These are phyloP conservation scores for Tonatia bakeri DNA, from an alignment of 2,113 vertebrate genomes.

Conservation along the genomic window DNA sequence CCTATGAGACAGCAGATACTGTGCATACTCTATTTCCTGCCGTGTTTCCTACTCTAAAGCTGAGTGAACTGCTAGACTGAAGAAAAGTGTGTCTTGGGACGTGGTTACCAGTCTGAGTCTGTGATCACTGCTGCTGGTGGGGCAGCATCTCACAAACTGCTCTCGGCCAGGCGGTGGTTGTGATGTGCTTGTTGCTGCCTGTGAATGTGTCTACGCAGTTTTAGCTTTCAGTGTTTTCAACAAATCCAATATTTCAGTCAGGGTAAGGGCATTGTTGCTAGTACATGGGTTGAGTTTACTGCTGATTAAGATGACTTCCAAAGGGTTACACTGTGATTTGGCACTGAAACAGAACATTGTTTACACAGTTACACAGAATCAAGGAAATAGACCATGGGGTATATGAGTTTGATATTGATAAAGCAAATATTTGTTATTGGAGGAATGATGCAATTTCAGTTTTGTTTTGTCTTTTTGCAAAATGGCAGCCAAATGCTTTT, in stretches of 20 bases:
- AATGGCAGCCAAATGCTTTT: not conserved
- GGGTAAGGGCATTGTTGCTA: not conserved
- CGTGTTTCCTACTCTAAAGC: not conserved
- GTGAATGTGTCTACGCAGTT: not conserved
- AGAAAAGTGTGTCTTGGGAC: not conserved
- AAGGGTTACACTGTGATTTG: constrained; percentile 22
- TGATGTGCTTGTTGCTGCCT: not conserved
- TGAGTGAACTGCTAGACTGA: not conserved
- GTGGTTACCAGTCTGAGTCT: not conserved
- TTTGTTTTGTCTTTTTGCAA: constrained; percentile 46
- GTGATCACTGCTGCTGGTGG: not conserved
- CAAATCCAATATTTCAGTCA: not conserved
- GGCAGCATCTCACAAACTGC: not conserved
- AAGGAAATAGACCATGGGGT: constrained; percentile 33
- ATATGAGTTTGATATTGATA: constrained; percentile 40
- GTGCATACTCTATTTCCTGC: not conserved
- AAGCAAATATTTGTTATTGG: constrained; percentile 57
- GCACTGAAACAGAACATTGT: constrained; percentile 29
- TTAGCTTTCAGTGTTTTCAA: not conserved
- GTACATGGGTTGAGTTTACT: not conserved
- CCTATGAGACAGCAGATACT: not conserved
- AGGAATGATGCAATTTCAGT: constrained; percentile 15
- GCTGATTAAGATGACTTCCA: constrained; percentile 24
- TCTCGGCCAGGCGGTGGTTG: not conserved
- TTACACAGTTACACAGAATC: not conserved